Percentiles rank a stretch among this genome's conserved stretches.
phyloP scores from a whole-genome alignment of 2,113 vertebrate genomes.

The Erythrocercus mccallii region DNA sequence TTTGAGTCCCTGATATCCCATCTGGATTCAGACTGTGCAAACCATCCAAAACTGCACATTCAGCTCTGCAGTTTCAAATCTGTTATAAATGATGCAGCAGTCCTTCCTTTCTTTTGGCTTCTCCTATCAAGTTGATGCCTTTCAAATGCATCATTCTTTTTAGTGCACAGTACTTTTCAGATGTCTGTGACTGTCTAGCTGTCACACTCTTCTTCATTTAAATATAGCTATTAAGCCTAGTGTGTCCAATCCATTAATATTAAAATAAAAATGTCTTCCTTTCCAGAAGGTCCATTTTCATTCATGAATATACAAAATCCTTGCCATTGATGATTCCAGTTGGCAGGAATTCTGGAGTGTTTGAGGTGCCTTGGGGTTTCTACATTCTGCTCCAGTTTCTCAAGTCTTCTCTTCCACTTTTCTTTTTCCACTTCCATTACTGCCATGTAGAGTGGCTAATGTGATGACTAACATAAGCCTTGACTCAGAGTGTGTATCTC shows the following conservation, averaged over 20 bases:
- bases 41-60: not conserved
- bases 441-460: not conserved
- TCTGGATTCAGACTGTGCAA: slow-evolving; percentile 10
- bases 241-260: not conserved
- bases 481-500: not conserved
- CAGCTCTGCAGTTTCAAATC: not conserved
- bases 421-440: not conserved
- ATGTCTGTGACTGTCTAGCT: not conserved
- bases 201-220: not conserved
- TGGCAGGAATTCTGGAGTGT: not conserved
- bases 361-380: not conserved
- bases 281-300: slow-evolving; percentile 2
- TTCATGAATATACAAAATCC: not conserved
- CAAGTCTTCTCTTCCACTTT: not conserved
- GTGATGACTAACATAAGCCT: not conserved
- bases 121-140: not conserved
- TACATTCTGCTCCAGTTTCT: slow-evolving; percentile 16
- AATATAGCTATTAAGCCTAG: not conserved
- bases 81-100: slow-evolving; percentile 14
- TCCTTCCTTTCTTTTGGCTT: not conserved
- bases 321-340: not conserved
- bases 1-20: not conserved
- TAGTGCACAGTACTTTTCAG: not conserved
- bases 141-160: not conserved
- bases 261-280: slow-evolving; percentile 14